Evolutionary conservation across 2,797 vertebrate genomes (phyloP).

Genomic region (Falco biarmicus): DNA sequence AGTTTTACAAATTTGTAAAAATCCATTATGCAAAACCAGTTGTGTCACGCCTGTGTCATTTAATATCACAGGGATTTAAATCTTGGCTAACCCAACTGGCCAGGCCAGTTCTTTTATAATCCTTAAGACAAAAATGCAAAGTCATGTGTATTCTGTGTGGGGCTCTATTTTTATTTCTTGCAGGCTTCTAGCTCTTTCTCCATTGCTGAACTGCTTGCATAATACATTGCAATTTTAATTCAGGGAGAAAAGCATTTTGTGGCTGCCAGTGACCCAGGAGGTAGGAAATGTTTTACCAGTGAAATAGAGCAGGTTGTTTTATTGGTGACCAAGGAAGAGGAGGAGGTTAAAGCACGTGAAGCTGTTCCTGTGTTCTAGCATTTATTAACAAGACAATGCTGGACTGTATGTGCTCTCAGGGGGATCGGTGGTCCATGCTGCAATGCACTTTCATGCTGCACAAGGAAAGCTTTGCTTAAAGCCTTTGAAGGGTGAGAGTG

Average conservation of each 20-base stretch:
- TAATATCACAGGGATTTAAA: background rate
- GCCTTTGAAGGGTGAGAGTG: background rate
- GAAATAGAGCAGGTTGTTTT: background rate
- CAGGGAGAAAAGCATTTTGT: background rate
- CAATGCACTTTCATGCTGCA: background rate
- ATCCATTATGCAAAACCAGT: background rate
- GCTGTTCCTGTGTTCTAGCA: background rate
- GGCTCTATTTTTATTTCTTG: background rate
- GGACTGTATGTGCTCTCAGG: background rate
- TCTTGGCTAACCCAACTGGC: background rate
- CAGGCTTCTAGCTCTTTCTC: background rate
- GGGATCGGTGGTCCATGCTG: background rate
- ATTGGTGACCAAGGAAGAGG: background rate
- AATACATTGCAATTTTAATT: slow-evolving; percentile 12
- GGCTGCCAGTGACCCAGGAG: background rate
- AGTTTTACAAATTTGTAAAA: background rate
- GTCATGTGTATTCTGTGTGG: background rate
- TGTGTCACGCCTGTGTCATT: background rate
- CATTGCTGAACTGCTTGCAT: slow-evolving; percentile 20
- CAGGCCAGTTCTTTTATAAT: background rate
- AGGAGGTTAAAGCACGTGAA: background rate
- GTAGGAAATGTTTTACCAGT: slow-evolving; percentile 38
- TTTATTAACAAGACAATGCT: background rate
- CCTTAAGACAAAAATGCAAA: background rate
- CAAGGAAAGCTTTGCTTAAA: background rate